These are phyloP conservation scores for Sphaeridia pumilis DNA, from an alignment of 2,888 invertebrate species.

Conservation along the genomic window DNA sequence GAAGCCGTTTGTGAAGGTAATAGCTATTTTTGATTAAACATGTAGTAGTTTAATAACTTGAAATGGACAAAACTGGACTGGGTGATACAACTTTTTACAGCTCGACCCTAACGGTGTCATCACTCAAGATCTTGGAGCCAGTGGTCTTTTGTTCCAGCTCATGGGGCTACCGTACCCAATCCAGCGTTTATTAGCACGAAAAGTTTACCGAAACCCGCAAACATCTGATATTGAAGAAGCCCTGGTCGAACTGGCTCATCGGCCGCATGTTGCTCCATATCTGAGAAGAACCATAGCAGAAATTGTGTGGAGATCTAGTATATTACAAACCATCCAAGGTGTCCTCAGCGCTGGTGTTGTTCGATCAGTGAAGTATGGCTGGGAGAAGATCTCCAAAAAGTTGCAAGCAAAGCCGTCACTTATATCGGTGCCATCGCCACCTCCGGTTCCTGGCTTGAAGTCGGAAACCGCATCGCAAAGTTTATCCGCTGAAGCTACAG, in stretches of 20 bases:
- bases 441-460: no score
- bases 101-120: conserved; percentile 18
- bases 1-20: conserved; percentile 17
- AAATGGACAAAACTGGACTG: no score
- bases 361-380: conserved; percentile 71
- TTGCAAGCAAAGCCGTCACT: no score
- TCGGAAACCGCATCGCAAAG: no score
- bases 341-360: conserved; percentile 71
- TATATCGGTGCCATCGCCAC: no score
- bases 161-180: conserved; percentile 56
- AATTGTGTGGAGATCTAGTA: conserved; percentile 80
- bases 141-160: conserved; percentile 20
- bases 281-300: conserved; percentile 39
- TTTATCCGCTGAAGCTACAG: no score
- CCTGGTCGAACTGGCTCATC: conserved; percentile 23
- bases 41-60: background rate
- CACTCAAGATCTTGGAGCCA: conserved; percentile 21
- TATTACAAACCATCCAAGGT: conserved; percentile 79
- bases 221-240: conserved; percentile 25
- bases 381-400: conserved; percentile 66
- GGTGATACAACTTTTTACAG: conserved; percentile 6
- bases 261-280: conserved; percentile 14
- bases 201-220: conserved; percentile 36
- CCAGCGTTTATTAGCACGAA: conserved; percentile 13
- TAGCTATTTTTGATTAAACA: background rate